Evolutionary conservation across 2,797 vertebrate species (phyloP), one percentile per base, ranked within the genome.

Genomic region (Intellagama lesueurii): DNA sequence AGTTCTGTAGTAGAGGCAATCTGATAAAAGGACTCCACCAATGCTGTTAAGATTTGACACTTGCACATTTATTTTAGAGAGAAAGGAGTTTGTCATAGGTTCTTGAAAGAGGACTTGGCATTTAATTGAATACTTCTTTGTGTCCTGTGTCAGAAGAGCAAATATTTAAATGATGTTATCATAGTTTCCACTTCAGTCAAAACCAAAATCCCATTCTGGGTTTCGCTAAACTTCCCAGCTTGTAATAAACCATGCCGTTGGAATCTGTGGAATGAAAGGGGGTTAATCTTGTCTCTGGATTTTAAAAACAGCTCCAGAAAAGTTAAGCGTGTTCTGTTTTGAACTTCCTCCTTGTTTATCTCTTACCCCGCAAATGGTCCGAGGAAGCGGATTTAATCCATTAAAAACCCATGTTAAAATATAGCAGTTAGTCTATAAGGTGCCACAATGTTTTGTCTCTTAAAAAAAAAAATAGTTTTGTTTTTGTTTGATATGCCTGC

Each of bases 201-300:
- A 77, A 84, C 86, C 82, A 16, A 79, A 85, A 44, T 78, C 44
- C 24, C 32, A 69, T 40, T 77, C 22, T 17, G 77, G 24, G 49
- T 72, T 66, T 40, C 52, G n/a, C 32, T 32, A 64, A 49, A 26
- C 8, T 82, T 60, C 72, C 19, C 24, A 32, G 87, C 56, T 82
- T 81, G 78, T 83, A 52, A 64, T 76, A 24, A 88, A 66, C 89
- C 82, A 8, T 35, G 28, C 19, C 4, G 7, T 91, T 68, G 4
- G 35, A 78, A 14, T 24, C 69, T 85, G 0, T n/a, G n/a, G 14
- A 88, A 44, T 35, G 83, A 75, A 87, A 52, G 8, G 12, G 30
- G 89, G 1, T 6, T 86, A 83, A 16, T 66, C 28, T 7, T 32
- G 8, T 64, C 1, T 12, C 86, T 83, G 47, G 30, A 75, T 89